A percentile compares a stretch with the other conserved stretches of the same genome.
These are phyloP conservation scores for Anarhynchus alexandrinus DNA, from an alignment of 2,113 vertebrate genomes.

Conservation along the genomic window DNA sequence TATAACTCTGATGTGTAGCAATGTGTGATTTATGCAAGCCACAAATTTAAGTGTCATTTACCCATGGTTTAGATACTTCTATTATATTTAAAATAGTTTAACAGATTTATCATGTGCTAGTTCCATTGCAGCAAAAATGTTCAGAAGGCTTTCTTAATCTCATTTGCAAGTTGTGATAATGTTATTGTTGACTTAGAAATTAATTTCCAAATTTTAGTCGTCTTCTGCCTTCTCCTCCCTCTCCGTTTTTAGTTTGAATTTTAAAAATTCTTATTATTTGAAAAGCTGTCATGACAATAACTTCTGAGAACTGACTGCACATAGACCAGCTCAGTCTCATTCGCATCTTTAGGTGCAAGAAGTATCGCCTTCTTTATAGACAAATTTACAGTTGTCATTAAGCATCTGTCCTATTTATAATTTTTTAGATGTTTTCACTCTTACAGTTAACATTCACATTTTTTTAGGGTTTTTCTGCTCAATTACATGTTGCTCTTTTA, in stretches of 20 bases:
- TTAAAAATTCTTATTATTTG: not conserved
- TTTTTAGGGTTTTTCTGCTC: not conserved
- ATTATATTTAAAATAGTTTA: slow-evolving; percentile 36
- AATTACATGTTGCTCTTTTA: not conserved
- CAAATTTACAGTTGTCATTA: not conserved
- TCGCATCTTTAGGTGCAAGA: not conserved
- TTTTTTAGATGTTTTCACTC: not conserved
- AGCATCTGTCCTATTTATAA: not conserved
- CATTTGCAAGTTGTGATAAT: slow-evolving; percentile 34
- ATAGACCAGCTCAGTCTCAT: not conserved
- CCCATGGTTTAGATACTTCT: slow-evolving; percentile 27
- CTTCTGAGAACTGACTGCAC: not conserved
- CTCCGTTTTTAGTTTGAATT: not conserved
- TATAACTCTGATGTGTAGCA: slow-evolving; percentile 3
- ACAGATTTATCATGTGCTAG: slow-evolving; percentile 33
- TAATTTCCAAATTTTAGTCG: not conserved
- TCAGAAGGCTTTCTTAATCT: slow-evolving; percentile 47
- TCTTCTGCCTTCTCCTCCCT: not conserved
- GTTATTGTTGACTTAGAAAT: slow-evolving; percentile 19
- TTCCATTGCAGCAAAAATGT: slow-evolving; percentile 18
- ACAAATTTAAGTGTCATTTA: slow-evolving; percentile 53
- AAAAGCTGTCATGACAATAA: not conserved
- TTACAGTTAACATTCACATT: not conserved
- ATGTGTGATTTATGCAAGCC: slow-evolving; percentile 50
- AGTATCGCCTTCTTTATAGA: not conserved